Evolutionary conservation across 2,797 vertebrate species (phyloP).

Genomic region (Onychomys leucogaster): DNA sequence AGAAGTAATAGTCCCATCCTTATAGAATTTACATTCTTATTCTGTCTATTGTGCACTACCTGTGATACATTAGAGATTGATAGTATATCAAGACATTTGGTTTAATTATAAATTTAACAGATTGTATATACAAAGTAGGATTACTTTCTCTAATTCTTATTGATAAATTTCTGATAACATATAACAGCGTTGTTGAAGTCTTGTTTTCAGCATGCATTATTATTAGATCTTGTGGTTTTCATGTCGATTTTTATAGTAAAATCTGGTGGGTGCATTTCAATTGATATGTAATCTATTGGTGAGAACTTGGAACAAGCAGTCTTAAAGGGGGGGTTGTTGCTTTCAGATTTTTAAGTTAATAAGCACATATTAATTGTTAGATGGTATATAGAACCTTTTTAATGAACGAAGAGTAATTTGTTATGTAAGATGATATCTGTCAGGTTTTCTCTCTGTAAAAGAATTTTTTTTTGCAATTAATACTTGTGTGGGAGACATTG

Average conservation of each 20-base stretch:
- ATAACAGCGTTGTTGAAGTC: background rate
- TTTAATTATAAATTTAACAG: background rate
- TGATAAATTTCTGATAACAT: background rate
- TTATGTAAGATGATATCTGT: background rate
- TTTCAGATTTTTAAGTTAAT: background rate
- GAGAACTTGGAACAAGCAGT: conserved; percentile 4
- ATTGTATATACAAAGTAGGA: background rate
- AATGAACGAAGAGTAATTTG: conserved; percentile 13
- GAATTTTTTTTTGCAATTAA: background rate
- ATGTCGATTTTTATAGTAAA: conserved; percentile 4
- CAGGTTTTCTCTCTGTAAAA: background rate
- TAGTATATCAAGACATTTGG: background rate
- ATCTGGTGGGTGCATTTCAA: background rate
- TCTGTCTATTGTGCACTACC: background rate
- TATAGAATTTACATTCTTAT: background rate
- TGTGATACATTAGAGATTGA: background rate
- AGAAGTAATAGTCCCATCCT: background rate
- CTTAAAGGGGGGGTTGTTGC: conserved; percentile 1
- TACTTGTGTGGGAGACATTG: background rate
- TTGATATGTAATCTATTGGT: background rate
- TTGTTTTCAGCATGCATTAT: background rate
- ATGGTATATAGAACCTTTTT: background rate
- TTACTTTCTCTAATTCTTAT: background rate
- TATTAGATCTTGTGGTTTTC: background rate
- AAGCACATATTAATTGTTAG: background rate